Conservation (phyloP, 2,797 vertebrate genomes). For the Cynodonichthys magdalenae region DNA sequence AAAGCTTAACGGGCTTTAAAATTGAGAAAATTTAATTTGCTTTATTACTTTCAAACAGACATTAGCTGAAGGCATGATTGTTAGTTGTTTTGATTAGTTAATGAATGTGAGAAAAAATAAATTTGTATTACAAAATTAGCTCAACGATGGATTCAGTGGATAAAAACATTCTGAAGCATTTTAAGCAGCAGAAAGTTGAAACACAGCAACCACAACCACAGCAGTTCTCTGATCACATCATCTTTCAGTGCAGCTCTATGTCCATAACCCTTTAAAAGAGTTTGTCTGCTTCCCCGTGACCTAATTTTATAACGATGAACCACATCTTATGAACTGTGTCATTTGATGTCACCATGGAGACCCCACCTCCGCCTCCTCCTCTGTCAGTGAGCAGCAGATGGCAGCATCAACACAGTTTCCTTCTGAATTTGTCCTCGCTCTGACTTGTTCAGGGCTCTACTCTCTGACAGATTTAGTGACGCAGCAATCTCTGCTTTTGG, state of each 20-base stretch:
- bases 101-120: neutral
- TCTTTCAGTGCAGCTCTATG: conserved; percentile 30
- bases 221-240: conserved; percentile 10
- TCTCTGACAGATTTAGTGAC: conserved; percentile 72
- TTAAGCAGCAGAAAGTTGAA: neutral
- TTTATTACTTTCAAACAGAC: no score
- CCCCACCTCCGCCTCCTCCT: conserved; percentile 32
- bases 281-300: conserved; percentile 44
- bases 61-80: no score
- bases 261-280: conserved; percentile 20
- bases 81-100: no score
- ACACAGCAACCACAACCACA: neutral
- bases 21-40: no score
- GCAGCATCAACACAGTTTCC: conserved; percentile 55
- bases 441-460: conserved; percentile 37
- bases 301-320: conserved; percentile 47
- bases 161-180: neutral
- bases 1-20: neutral
- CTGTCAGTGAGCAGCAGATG: conserved; percentile 62
- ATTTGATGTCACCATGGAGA: conserved; percentile 57
- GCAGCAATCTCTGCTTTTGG: conserved; percentile 80
- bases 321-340: conserved; percentile 43
- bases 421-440: conserved; percentile 29
- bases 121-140: neutral
- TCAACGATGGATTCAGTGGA: neutral